phyloP scores from a whole-genome alignment of 2,888 invertebrate genomes.

The Cheilosia soror region DNA sequence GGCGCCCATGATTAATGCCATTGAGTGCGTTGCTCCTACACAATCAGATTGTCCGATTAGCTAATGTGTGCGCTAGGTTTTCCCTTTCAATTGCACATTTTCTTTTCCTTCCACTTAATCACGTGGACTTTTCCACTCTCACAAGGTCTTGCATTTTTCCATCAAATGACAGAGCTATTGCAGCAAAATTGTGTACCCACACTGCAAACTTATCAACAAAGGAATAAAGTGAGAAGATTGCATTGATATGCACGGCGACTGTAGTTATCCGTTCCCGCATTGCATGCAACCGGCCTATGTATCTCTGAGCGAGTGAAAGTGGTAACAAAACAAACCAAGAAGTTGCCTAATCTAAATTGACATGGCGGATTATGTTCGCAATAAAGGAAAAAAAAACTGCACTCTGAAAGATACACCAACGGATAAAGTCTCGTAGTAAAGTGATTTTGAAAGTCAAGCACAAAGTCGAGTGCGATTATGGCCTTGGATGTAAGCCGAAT shows the following conservation, averaged over 20 bases:
- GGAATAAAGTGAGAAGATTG: constrained; percentile 17
- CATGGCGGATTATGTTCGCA: constrained; percentile 56
- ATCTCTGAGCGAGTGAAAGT: constrained; percentile 59
- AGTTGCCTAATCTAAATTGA: constrained; percentile 72
- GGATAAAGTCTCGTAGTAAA: neutral
- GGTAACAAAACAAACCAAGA: constrained; percentile 57
- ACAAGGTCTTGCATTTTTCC: neutral
- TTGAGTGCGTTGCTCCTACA: neutral
- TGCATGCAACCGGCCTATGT: constrained; percentile 21
- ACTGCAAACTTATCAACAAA: neutral
- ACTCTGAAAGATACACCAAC: neutral
- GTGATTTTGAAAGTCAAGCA: constrained; percentile 46
- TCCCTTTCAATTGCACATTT: constrained; percentile 18
- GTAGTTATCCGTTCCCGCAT: constrained; percentile 26
- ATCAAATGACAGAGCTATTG: constrained; percentile 15
- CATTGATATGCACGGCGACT: constrained; percentile 42
- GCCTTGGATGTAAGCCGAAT: constrained; percentile 11
- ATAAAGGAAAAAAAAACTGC: constrained; percentile 19
- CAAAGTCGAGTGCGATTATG: constrained; percentile 1
- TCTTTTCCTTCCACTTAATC: constrained; percentile 1
- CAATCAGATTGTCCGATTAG: neutral
- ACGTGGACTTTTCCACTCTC: constrained; percentile 14
- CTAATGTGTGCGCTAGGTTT: neutral
- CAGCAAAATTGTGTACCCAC: neutral
- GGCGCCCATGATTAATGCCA: no score